A percentile compares a stretch with the other conserved stretches of the same genome.
Evolutionary conservation across 2,797 vertebrate genomes (phyloP).

Genomic region (Lepus oiostolus): DNA sequence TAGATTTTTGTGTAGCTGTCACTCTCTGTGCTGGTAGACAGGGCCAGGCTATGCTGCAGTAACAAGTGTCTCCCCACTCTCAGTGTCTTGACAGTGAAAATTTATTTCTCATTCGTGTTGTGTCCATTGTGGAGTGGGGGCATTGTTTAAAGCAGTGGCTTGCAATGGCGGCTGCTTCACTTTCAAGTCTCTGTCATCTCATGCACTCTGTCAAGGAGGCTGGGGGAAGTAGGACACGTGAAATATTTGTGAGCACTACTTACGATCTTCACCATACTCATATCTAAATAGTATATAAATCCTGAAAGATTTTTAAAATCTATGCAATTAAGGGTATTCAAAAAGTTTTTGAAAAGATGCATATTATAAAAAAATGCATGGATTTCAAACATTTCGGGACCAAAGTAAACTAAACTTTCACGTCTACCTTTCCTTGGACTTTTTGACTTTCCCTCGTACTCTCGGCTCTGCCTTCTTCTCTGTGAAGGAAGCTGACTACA

Average conservation of each 20-base stretch:
- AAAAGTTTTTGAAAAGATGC: not conserved
- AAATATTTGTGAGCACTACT: not conserved
- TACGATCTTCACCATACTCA: not conserved
- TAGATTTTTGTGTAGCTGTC: constrained; percentile 18
- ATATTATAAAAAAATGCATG: too few relatives aligned
- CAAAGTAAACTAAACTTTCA: too few relatives aligned
- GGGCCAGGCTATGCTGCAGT: not conserved
- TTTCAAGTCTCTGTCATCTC: not conserved
- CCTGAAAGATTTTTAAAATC: not conserved
- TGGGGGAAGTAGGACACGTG: not conserved
- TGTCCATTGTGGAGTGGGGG: not conserved
- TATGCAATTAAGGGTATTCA: too few relatives aligned
- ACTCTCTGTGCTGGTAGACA: not conserved
- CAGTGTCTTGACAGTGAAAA: not conserved
- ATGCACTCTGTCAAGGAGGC: not conserved
- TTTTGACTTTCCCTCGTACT: too few relatives aligned
- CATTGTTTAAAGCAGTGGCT: not conserved
- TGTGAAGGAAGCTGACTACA: not conserved
- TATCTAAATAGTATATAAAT: not conserved
- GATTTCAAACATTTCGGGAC: not conserved
- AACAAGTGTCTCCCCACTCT: not conserved
- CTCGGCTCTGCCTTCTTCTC: not conserved
- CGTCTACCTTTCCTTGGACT: too few relatives aligned
- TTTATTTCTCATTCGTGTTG: not conserved
- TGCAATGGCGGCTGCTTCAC: not conserved